Percentiles rank a stretch among this genome's conserved stretches.
Conservation (phyloP, 2,113 vertebrate species). For the Lethenteron camtschaticum region DNA sequence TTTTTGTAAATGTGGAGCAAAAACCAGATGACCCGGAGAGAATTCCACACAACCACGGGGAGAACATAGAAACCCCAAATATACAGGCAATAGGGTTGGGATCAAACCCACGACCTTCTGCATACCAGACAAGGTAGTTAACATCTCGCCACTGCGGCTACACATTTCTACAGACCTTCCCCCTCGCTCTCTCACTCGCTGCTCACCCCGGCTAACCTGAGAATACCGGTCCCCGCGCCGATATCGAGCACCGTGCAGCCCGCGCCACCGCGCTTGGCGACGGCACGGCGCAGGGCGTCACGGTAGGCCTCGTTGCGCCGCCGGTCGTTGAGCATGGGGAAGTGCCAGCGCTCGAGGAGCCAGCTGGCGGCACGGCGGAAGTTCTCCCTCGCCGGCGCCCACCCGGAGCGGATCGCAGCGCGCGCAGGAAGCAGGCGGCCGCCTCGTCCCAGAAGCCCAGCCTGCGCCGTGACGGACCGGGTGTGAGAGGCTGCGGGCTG, state of each 20-base stretch:
- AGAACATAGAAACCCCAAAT: too few species aligned
- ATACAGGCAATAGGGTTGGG: too few species aligned
- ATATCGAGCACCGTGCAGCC: conserved; percentile 72
- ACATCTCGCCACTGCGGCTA: background rate
- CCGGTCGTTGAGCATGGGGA: conserved; percentile 87
- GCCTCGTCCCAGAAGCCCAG: conserved; percentile 94
- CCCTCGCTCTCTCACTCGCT: too few species aligned
- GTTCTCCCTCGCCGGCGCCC: conserved; percentile 70
- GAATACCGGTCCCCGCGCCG: conserved; percentile 79
- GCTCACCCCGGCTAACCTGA: conserved; percentile 32
- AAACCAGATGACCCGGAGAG: too few species aligned
- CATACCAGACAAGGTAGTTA: background rate
- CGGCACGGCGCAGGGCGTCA: conserved; percentile 51
- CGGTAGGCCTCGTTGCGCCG: conserved; percentile 59
- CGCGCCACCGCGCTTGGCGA: conserved; percentile 17
- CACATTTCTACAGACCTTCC: background rate
- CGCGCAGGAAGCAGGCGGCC: conserved; percentile 79
- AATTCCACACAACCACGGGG: too few species aligned
- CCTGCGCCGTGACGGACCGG: conserved; percentile 18
- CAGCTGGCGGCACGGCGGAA: conserved; percentile 91
- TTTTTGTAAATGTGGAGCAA: too few species aligned
- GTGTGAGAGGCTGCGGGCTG: too few species aligned
- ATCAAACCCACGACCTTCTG: too few species aligned
- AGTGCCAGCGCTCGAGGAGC: conserved; percentile 96
- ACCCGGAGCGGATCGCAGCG: conserved; percentile 66